phyloP scores from a whole-genome alignment of 2,113 vertebrate genomes.

The Chamaea fasciata region DNA sequence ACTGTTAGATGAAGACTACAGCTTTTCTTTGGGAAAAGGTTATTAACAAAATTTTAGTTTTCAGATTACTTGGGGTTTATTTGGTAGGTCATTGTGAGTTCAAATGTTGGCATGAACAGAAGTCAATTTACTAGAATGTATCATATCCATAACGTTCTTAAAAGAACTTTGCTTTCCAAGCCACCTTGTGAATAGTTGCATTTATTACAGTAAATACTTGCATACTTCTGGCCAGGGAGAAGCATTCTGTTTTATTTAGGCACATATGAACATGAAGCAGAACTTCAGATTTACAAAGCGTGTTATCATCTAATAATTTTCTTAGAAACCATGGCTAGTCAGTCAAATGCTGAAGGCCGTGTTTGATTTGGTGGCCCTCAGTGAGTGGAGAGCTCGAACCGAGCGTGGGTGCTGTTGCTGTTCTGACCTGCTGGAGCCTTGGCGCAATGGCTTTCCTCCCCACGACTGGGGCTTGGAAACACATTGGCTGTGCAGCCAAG shows the following conservation, averaged over 20 bases:
- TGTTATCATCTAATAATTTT: background rate
- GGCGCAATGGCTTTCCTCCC: background rate
- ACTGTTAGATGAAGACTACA: background rate
- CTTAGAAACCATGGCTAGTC: background rate
- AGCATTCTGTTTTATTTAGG: background rate
- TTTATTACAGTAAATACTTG: background rate
- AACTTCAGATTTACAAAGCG: background rate
- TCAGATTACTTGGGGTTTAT: background rate
- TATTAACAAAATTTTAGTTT: background rate
- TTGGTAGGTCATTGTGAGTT: background rate
- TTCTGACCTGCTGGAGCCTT: background rate
- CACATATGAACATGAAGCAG: background rate
- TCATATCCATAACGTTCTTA: rapidly evolving
- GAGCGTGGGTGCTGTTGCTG: background rate
- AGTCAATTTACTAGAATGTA: background rate
- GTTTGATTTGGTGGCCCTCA: background rate
- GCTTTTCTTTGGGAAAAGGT: background rate
- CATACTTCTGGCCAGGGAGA: background rate
- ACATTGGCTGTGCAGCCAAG: background rate
- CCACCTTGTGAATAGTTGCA: background rate
- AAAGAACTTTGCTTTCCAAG: background rate
- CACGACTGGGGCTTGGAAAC: background rate
- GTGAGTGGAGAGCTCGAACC: rapidly evolving
- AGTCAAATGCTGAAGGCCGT: background rate
- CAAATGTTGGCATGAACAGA: background rate